Evolutionary conservation across 2,797 vertebrate species (phyloP).

Genomic region (Sebastes minor): DNA sequence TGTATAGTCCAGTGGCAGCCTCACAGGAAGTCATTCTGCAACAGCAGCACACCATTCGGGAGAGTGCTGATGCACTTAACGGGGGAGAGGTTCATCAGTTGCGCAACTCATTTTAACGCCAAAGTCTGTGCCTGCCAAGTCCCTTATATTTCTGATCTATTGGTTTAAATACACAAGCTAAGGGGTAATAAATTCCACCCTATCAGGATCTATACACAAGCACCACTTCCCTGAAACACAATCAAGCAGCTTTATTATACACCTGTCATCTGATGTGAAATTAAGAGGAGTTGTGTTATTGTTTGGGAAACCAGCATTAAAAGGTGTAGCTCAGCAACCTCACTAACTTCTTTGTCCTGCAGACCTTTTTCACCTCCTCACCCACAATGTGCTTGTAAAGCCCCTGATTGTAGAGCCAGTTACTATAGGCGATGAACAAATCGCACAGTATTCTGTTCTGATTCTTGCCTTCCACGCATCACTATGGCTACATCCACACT

Average conservation of each 20-base stretch:
- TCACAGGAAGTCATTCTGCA: constrained; percentile 80
- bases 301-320: constrained; percentile 25
- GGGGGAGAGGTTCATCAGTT: constrained; percentile 45
- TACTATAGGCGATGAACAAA: constrained; percentile 7
- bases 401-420: constrained; percentile 1
- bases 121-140: not conserved
- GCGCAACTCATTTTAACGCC: not conserved
- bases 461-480: not conserved
- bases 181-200: not conserved
- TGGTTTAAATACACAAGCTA: not conserved
- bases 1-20: constrained; percentile 40
- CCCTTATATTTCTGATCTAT: not conserved
- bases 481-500: too few relatives aligned
- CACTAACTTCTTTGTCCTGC: constrained; percentile 14
- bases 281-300: not conserved
- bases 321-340: constrained; percentile 12
- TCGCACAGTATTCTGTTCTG: not conserved
- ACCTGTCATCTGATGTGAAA: not conserved
- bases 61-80: constrained; percentile 46
- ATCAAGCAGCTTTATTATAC: not conserved
- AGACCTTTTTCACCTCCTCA: constrained; percentile 14
- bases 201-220: not conserved
- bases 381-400: constrained; percentile 9
- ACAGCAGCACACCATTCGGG: constrained; percentile 59
- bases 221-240: not conserved